These are phyloP conservation scores for Pectinophora gossypiella DNA, from an alignment of 1,140 invertebrate genomes.

Conservation along the genomic window DNA sequence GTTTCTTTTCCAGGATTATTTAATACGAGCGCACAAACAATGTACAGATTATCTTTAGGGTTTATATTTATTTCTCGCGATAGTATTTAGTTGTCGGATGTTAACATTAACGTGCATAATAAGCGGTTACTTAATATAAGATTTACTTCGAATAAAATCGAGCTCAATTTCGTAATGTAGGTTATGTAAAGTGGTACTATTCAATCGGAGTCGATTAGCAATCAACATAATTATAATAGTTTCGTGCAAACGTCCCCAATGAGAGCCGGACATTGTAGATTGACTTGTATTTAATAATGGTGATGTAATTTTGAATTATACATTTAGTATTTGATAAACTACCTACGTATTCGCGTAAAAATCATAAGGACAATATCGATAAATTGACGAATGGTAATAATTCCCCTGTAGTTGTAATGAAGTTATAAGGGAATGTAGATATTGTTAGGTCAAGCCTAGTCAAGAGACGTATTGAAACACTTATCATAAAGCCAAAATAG, in stretches of 20 bases:
- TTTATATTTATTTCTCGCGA: conserved; percentile 36
- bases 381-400: conserved; percentile 61
- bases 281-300: conserved; percentile 43
- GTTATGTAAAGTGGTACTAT: conserved; percentile 53
- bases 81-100: conserved; percentile 30
- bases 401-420: conserved; percentile 54
- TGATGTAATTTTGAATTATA: conserved; percentile 52
- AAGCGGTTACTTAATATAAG: conserved; percentile 37
- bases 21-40: conserved; percentile 68
- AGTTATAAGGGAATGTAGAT: conserved; percentile 57
- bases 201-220: conserved; percentile 43
- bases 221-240: conserved; percentile 47
- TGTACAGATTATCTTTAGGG: conserved; percentile 58
- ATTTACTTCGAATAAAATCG: conserved; percentile 68
- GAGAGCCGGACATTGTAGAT: conserved; percentile 55
- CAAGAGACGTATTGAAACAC: conserved; percentile 31
- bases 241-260: conserved; percentile 57
- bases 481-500: conserved; percentile 56
- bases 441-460: conserved; percentile 42
- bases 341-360: conserved; percentile 71
- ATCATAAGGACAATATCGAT: conserved; percentile 73
- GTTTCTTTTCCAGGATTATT: conserved; percentile 52
- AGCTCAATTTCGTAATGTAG: conserved; percentile 71
- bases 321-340: conserved; percentile 70
- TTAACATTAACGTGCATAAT: conserved; percentile 16